Evolutionary conservation across 2,113 vertebrate genomes (phyloP).

Genomic region (Heterotilapia buettikoferi): DNA sequence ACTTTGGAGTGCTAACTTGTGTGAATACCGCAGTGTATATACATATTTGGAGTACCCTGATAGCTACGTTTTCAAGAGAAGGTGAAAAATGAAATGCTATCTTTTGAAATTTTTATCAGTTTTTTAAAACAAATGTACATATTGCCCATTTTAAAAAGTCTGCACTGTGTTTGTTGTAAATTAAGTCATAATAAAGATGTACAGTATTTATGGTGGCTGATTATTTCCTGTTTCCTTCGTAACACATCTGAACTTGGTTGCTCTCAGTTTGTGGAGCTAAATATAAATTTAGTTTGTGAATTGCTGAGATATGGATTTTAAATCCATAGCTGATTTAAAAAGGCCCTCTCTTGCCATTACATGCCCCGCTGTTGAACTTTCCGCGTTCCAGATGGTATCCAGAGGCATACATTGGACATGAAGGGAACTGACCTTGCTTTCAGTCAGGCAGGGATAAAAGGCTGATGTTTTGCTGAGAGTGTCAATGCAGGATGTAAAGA

Average conservation of each 20-base stretch:
- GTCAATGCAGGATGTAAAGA: not conserved
- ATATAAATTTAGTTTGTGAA: not conserved
- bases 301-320: not conserved
- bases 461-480: not conserved
- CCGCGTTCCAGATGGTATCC: not conserved
- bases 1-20: not conserved
- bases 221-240: constrained; percentile 3
- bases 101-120: not conserved
- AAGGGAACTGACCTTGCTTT: constrained; percentile 36
- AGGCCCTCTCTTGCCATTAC: not conserved
- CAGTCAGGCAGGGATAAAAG: constrained; percentile 4
- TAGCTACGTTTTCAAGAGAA: not conserved
- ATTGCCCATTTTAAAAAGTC: constrained; percentile 1
- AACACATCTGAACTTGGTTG: constrained; percentile 21
- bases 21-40: not conserved
- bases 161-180: constrained; percentile 9
- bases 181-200: constrained; percentile 19
- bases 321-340: not conserved
- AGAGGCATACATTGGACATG: not conserved
- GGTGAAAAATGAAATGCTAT: not conserved
- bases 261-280: not conserved
- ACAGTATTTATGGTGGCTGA: constrained; percentile 24
- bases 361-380: not conserved
- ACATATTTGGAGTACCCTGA: not conserved
- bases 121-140: not conserved